Evolutionary conservation across 1,140 invertebrate species (phyloP).

Genomic region (Propsilocerus akamusi): DNA sequence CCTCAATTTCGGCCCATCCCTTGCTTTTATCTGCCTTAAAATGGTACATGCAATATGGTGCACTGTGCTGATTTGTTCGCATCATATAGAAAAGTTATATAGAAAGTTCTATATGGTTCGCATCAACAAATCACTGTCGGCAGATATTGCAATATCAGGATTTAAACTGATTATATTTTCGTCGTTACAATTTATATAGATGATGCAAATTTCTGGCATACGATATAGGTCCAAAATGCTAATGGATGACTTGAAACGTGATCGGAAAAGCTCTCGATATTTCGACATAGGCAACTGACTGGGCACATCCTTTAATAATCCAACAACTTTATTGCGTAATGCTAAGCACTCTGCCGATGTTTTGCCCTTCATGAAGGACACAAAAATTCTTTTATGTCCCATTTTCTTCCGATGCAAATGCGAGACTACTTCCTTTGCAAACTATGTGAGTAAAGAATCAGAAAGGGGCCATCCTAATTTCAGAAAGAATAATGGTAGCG

Average conservation of each 20-base stretch:
- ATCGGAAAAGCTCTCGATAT: slow-evolving; percentile 71
- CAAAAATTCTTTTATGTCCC: slow-evolving; percentile 63
- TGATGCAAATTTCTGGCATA: slow-evolving; percentile 56
- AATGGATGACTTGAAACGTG: slow-evolving; percentile 56
- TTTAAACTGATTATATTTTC: slow-evolving; percentile 49
- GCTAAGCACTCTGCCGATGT: slow-evolving; percentile 42
- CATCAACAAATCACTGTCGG: slow-evolving; percentile 19
- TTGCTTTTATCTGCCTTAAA: slow-evolving; percentile 26
- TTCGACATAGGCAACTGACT: slow-evolving; percentile 64
- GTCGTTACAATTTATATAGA: slow-evolving; percentile 40
- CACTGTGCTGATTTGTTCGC: slow-evolving; percentile 33
- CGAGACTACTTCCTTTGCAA: slow-evolving; percentile 63
- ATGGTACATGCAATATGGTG: slow-evolving; percentile 43
- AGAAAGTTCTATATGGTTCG: too few relatives aligned
- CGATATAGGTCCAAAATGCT: slow-evolving; percentile 65
- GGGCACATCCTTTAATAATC: slow-evolving; percentile 47
- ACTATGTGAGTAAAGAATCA: slow-evolving; percentile 12
- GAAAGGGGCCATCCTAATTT: not conserved
- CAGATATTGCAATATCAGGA: slow-evolving; percentile 28
- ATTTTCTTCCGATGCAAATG: slow-evolving; percentile 65
- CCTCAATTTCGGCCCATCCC: slow-evolving; percentile 59
- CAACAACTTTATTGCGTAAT: slow-evolving; percentile 41
- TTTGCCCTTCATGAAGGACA: slow-evolving; percentile 44
- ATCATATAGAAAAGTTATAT: too few relatives aligned
- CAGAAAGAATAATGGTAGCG: not conserved